Evolutionary conservation across 2,888 invertebrate genomes (phyloP), one percentile per base, ranked within the genome.

Genomic region (Ypsolopha sequella): DNA sequence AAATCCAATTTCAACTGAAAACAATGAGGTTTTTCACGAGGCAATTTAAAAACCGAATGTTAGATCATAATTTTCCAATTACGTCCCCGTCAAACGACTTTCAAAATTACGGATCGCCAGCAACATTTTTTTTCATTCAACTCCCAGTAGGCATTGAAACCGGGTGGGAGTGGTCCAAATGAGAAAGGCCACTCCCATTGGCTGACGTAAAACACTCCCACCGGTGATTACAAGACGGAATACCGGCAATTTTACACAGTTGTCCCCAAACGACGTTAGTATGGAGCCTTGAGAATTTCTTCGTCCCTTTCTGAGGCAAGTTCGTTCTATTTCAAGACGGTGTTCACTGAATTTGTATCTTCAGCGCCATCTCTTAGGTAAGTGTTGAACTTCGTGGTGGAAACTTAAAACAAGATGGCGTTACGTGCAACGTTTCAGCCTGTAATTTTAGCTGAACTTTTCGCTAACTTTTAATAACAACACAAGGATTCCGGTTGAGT

Each of bases 131-230:
- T 77, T 75, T 65, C 70, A 68, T 70, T 59, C 75, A 82, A 84
- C 58, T 85, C 86, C 86, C 86, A 63, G 86, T 86, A 86, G 86
- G 86, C 85, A 86, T 76, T 67, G 72, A 73, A 75, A 81, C 80
- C 76, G 67, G 69, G 70, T 84, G 71, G 84, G 85, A 68, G 85
- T 82, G 81, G 77, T 69, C 72, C 60, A 55, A 36, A 52, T 56
- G 55, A 58, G 54, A 51, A 56, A 64, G 68, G 68, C 70, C 70
- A 67, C 74, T 74, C 78, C 79, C 71, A 87, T 82, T 84, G 82
- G 85, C 60, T 59, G 68, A 55, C 54, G 48, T 53, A 60, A 63
- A 41, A 73, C 69, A 82, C 85, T 71, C 86, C 86, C 74, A 80
- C 71, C 59, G 51, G 58, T 58, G 61, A 41, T 68, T 62, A 70